Evolutionary conservation across 2,113 vertebrate species (phyloP).

Genomic region (Prochilodus magdalenae): DNA sequence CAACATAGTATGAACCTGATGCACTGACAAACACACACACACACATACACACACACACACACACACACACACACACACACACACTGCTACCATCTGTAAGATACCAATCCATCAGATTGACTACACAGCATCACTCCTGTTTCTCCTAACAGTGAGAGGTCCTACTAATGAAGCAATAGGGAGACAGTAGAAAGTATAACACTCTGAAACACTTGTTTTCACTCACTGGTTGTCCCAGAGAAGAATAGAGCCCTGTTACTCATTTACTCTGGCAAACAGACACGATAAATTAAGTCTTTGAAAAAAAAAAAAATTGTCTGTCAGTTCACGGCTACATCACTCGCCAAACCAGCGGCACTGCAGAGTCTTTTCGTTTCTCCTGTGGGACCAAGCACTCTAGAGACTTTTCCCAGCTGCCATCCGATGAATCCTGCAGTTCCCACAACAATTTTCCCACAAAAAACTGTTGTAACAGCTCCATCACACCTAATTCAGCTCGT

Average conservation of each 20-base stretch:
- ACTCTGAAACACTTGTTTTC: neutral
- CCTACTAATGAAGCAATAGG: neutral
- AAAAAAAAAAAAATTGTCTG: neutral
- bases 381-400: neutral
- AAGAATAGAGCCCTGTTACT: neutral
- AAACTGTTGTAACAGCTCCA: neutral
- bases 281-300: neutral
- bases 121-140: neutral
- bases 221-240: neutral
- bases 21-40: no score
- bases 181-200: neutral
- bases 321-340: neutral
- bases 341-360: neutral
- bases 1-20: no score
- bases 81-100: neutral
- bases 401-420: neutral
- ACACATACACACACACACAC: no score
- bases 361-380: neutral
- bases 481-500: neutral
- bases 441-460: neutral
- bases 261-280: neutral
- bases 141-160: neutral
- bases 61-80: conserved; percentile 9
- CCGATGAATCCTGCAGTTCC: neutral
- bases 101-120: neutral